Evolutionary conservation across 2,797 vertebrate species (phyloP).

Genomic region (Tokudaia tokunoshimensis): DNA sequence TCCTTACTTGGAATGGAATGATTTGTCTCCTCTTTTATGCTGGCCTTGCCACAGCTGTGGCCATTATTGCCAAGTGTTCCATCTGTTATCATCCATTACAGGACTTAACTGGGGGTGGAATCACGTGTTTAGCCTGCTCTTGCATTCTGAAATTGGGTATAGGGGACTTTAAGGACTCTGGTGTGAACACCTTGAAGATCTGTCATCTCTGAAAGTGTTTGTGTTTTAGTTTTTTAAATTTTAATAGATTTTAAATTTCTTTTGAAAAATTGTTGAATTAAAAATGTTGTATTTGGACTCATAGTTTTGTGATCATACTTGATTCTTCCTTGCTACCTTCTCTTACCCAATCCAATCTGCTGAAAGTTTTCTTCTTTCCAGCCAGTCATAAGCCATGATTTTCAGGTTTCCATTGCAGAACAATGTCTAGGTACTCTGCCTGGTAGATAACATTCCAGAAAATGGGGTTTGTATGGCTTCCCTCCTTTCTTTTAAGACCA

Average conservation of each 20-base stretch:
- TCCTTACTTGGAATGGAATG: slow-evolving; percentile 32
- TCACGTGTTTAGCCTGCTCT: fast-evolving
- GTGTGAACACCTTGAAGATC: fast-evolving
- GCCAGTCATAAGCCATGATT: background rate
- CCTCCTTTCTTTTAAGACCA: background rate
- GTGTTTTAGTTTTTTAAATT: background rate
- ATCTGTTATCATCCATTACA: background rate
- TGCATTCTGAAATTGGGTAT: background rate
- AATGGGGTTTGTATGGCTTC: fast-evolving
- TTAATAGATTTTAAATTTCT: background rate
- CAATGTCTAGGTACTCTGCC: background rate
- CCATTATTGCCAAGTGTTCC: background rate
- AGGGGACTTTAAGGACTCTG: background rate
- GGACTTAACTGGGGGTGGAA: background rate
- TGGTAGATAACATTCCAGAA: background rate
- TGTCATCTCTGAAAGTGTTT: background rate
- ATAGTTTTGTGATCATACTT: background rate
- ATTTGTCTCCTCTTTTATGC: slow-evolving; percentile 64
- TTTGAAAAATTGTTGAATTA: background rate
- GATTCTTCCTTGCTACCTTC: background rate
- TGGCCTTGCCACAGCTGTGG: slow-evolving; percentile 43
- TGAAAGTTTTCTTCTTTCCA: background rate
- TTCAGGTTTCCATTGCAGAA: background rate
- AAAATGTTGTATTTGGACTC: background rate
- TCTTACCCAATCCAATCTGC: background rate